These are phyloP conservation scores for Drosophila yooni DNA, from an alignment of 2,888 invertebrate species.

Conservation along the genomic window DNA sequence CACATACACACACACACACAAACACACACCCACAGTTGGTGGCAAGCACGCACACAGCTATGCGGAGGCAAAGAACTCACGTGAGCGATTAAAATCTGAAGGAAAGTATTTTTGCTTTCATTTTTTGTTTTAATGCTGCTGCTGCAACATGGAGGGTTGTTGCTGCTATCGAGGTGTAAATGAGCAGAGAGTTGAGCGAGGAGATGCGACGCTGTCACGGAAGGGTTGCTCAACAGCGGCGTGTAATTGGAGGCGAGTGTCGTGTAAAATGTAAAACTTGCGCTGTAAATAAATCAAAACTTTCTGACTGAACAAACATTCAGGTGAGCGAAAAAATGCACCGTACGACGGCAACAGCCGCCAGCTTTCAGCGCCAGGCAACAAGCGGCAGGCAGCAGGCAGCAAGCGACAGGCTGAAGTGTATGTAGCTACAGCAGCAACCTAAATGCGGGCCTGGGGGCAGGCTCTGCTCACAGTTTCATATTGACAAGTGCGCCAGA, in stretches of 20 bases:
- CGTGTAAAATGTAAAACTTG: constrained; percentile 82
- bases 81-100: constrained; percentile 82
- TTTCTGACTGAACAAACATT: constrained; percentile 80
- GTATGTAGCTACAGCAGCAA: constrained; percentile 35
- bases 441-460: constrained; percentile 50
- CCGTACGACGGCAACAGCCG: constrained; percentile 54
- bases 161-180: constrained; percentile 70
- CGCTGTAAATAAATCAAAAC: constrained; percentile 82
- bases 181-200: constrained; percentile 65
- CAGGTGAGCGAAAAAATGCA: constrained; percentile 81
- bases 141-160: constrained; percentile 61
- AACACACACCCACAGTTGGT: not conserved
- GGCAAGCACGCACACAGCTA: constrained; percentile 13
- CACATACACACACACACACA: constrained; percentile 22
- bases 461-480: constrained; percentile 48
- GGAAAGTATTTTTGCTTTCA: constrained; percentile 75
- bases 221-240: constrained; percentile 68
- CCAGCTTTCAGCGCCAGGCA: constrained; percentile 23
- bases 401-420: constrained; percentile 7
- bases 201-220: constrained; percentile 14
- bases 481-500: constrained; percentile 70
- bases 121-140: constrained; percentile 29
- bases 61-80: constrained; percentile 61
- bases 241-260: constrained; percentile 81
- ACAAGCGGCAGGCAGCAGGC: constrained; percentile 22